Base-by-base conservation (phyloP, 2,888 invertebrate genomes). In the Andrena flavipes region DNA sequence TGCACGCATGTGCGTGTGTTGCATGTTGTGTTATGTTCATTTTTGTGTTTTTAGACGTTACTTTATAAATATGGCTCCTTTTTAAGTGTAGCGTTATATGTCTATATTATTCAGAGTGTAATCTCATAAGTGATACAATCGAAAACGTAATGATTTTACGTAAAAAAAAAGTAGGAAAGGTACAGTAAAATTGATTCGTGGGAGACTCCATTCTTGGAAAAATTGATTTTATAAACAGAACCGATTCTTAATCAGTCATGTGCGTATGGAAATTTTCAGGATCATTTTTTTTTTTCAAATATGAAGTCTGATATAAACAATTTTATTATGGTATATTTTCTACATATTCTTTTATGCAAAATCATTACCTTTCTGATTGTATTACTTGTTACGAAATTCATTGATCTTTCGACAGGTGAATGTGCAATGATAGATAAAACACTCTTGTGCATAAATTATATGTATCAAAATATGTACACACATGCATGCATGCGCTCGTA, bases 1-100 rank as follows among this genome's bases (percentile, higher is more conserved):
- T 60, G 73, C 51, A 59, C 29, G 78, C 76, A 84, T 73, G 82
- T 60, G 60, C 70, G 64, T 76, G 79, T 76, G 59, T 64, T 56
- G 84, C 80, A 83, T 80, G 84, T 16, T 29, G 63, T 48, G 65
- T 35, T 30, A 42, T 16, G 42, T 5, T 10, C 6, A 10, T 51
- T 63, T 54, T 20, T 35, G 1, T 2, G 2, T 16, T 59, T 56
- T 48, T 20, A 65, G 3, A 5, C 16, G 30, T 35, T 49, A 59
- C 23, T 35, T 16, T 48, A 29, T 23, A 8, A 30, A 26, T 30
- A 48, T 62, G 26, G 60, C 8, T 23, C 26, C 51, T 62, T 65
- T 16, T 23, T 51, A 23, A 35, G 49, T 35, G 59, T 82, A 60
- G 26, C 16, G 30, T 23, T n/a, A 30, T 30, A 54, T 76, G 30